phyloP scores from a whole-genome alignment of 2,113 vertebrate genomes.

The Tragelaphus imberbis region DNA sequence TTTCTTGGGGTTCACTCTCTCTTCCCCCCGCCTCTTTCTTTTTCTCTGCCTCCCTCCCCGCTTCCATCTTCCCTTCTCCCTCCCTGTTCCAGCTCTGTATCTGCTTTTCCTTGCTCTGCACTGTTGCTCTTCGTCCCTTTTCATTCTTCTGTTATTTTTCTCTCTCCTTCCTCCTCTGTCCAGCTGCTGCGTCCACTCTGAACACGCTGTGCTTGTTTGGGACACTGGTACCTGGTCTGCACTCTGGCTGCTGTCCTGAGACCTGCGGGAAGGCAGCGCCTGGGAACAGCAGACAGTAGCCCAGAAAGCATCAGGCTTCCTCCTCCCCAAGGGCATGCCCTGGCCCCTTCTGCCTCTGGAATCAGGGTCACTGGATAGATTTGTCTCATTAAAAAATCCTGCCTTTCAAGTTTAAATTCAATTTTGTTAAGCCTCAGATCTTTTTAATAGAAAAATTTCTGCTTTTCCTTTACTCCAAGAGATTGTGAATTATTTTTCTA shows the following conservation, averaged over 20 bases:
- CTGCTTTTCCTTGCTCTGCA: background rate
- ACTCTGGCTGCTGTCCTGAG: background rate
- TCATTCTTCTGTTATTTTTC: background rate
- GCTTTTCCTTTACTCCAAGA: background rate
- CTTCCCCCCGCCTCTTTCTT: background rate
- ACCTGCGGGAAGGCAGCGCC: background rate
- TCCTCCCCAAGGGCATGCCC: too few relatives aligned
- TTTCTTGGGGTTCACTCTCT: background rate
- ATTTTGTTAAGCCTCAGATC: background rate
- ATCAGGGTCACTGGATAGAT: background rate
- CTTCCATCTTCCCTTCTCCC: background rate
- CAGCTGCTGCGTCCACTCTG: background rate
- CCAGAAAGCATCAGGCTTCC: background rate
- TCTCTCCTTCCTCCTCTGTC: background rate
- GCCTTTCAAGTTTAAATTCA: background rate
- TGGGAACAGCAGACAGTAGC: background rate
- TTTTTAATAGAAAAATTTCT: background rate
- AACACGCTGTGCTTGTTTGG: background rate
- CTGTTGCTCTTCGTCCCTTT: background rate
- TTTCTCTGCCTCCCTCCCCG: fast-evolving
- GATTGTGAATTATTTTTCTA: background rate
- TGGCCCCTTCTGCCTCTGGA: background rate
- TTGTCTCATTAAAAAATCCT: background rate
- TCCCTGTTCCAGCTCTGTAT: background rate
- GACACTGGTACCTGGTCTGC: background rate